These are phyloP conservation scores for Enchytraeus crypticus DNA, from an alignment of 2,888 invertebrate genomes.

Conservation along the genomic window DNA sequence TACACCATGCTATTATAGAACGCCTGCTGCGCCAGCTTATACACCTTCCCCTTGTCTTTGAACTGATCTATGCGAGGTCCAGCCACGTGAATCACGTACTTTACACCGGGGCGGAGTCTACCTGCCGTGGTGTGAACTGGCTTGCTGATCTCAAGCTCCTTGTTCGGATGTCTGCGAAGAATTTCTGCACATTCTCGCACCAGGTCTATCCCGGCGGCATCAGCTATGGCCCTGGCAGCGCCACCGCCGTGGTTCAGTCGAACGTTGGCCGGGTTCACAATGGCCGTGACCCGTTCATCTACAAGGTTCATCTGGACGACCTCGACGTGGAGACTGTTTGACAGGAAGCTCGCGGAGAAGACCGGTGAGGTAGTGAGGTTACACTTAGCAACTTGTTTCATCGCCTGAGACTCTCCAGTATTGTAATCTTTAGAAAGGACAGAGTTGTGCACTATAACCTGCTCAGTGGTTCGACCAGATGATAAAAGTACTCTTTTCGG, in stretches of 20 bases:
- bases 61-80: neutral
- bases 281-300: neutral
- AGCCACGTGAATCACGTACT: neutral
- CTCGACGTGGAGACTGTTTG: too few relatives aligned
- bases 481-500: too few relatives aligned
- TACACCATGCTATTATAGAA: neutral
- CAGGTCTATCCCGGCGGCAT: conserved; percentile 6
- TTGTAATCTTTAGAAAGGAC: too few relatives aligned
- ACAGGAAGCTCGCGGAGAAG: too few relatives aligned
- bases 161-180: neutral
- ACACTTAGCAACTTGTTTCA: too few relatives aligned
- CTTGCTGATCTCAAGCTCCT: neutral
- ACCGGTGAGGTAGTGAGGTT: too few relatives aligned
- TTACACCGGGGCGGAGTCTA: neutral
- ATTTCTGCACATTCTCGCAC: neutral
- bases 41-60: neutral
- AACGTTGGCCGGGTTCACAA: conserved; percentile 6
- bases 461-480: too few relatives aligned
- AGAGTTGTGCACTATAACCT: too few relatives aligned
- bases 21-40: neutral
- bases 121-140: neutral
- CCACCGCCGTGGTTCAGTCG: neutral
- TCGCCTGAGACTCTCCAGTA: too few relatives aligned
- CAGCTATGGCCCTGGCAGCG: conserved; percentile 1
- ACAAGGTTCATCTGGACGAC: too few relatives aligned